Evolutionary conservation across 2,888 invertebrate genomes (phyloP).

Genomic region (Athripsodes cinereus): DNA sequence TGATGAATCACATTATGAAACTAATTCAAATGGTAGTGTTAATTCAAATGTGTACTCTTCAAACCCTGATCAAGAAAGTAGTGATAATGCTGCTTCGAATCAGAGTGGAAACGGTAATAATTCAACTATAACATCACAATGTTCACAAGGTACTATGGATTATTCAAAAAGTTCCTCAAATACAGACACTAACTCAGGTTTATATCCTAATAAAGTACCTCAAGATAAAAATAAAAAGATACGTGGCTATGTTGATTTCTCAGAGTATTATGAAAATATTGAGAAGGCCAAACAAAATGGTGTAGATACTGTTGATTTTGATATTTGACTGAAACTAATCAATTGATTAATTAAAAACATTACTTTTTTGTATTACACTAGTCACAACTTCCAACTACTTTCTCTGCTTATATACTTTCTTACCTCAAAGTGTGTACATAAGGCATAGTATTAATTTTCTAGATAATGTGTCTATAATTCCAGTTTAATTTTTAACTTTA

Average conservation of each 20-base stretch:
- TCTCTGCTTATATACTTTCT: neutral
- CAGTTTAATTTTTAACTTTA: no score
- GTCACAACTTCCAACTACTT: no score
- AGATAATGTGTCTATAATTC: no score
- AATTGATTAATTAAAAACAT: neutral
- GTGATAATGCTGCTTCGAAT: slow-evolving; percentile 22
- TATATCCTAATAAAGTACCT: slow-evolving; percentile 36
- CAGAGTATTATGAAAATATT: slow-evolving; percentile 69
- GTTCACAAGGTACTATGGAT: slow-evolving; percentile 20
- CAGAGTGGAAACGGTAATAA: slow-evolving; percentile 26
- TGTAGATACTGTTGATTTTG: no score
- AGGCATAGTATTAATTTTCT: no score
- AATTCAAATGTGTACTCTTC: slow-evolving; percentile 20
- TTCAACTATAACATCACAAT: slow-evolving; percentile 21
- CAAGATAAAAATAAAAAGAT: slow-evolving; percentile 63
- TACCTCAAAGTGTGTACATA: no score
- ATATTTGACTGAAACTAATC: neutral
- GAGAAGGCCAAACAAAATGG: slow-evolving; percentile 61
- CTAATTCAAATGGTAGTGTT: slow-evolving; percentile 37
- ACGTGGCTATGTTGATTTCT: slow-evolving; percentile 78
- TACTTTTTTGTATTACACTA: no score
- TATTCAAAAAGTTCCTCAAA: slow-evolving; percentile 19
- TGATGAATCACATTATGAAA: slow-evolving; percentile 33
- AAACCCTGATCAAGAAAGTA: slow-evolving; percentile 22
- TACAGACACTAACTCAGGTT: slow-evolving; percentile 41